phyloP scores from a whole-genome alignment of 2,113 vertebrate species.

The Sakesphorus luctuosus region DNA sequence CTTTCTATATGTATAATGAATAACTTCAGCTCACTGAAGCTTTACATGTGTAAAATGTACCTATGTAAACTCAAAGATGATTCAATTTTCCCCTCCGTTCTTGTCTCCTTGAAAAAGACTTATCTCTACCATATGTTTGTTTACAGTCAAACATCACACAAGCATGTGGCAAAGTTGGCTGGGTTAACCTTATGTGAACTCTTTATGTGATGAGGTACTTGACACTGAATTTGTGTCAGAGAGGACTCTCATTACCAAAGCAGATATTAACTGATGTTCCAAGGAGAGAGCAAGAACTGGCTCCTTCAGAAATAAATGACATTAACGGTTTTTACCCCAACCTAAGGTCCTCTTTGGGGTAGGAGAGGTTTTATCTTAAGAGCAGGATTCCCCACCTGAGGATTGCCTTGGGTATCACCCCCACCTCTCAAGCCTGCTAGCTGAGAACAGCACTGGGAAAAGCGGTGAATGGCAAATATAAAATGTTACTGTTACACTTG shows the following conservation, averaged over 20 bases:
- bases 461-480: neutral
- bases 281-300: neutral
- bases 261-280: neutral
- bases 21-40: neutral
- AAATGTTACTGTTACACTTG: neutral
- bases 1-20: neutral
- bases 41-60: neutral
- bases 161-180: neutral
- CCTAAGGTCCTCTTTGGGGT: neutral
- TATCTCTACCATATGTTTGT: slow-evolving; percentile 29
- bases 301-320: neutral
- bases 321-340: neutral
- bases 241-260: neutral
- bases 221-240: neutral
- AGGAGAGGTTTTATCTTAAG: neutral
- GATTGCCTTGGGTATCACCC: neutral
- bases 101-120: neutral
- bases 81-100: neutral
- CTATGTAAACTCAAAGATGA: neutral
- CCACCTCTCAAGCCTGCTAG: neutral
- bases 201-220: neutral
- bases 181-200: neutral
- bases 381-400: neutral
- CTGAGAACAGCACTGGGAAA: neutral
- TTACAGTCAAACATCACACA: slow-evolving; percentile 14